Evolutionary conservation across 2,113 vertebrate species (phyloP).

Genomic region (Acanthisitta chloris): DNA sequence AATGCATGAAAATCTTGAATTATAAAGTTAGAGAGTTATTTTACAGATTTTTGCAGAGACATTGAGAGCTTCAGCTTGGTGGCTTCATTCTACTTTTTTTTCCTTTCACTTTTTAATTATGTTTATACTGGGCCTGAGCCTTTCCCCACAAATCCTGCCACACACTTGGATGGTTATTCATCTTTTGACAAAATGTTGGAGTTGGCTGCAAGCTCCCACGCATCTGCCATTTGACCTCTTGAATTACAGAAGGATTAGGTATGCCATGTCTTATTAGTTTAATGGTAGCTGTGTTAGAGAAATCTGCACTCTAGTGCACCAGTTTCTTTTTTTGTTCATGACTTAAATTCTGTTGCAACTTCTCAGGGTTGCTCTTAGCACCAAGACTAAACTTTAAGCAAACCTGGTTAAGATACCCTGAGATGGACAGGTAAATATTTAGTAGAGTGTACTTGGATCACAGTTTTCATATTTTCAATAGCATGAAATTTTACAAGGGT

Average conservation of each 20-base stretch:
- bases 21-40: not conserved
- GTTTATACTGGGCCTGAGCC: slow-evolving; percentile 10
- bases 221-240: slow-evolving; percentile 9
- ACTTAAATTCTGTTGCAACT: not conserved
- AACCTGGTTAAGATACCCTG: not conserved
- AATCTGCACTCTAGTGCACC: not conserved
- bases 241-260: slow-evolving; percentile 22
- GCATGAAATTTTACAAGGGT: not conserved
- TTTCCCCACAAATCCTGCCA: not conserved
- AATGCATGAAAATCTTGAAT: not conserved
- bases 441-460: not conserved
- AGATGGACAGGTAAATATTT: not conserved
- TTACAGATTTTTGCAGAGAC: not conserved
- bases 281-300: not conserved
- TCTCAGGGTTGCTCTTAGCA: not conserved
- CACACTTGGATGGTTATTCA: not conserved
- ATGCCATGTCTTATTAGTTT: slow-evolving; percentile 21
- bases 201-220: rapidly evolving
- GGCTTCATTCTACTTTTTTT: not conserved
- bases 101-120: not conserved
- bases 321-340: not conserved
- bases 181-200: not conserved
- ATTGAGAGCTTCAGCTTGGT: not conserved
- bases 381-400: not conserved
- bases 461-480: not conserved